Evolutionary conservation across 2,888 invertebrate species (phyloP), one percentile per base, ranked within the genome.

Genomic region (Leucoma salicis): DNA sequence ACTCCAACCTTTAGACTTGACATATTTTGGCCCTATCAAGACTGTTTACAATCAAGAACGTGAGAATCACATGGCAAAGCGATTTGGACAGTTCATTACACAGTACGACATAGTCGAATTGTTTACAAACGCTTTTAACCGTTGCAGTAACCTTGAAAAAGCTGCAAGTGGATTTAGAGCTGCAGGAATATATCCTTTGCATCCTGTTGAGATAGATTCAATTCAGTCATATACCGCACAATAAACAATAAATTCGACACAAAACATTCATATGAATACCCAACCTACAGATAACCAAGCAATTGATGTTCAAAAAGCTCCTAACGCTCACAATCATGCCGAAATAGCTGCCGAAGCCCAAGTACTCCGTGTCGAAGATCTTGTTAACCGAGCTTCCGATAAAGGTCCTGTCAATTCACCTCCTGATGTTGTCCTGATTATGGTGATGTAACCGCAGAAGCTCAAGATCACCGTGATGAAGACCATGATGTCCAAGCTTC

Each of bases 111-210:
- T 54, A 27, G 49, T 40, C 14, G 42, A 31, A 6, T 32, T 56
- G 21, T 53, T 35, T 13, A 49, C 49, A 14, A 51, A 46, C 10
- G 51, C 52, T 32, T 56, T 44, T 15, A 50, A 55, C 34, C 11
- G 43, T 13, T 39, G n/a, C 12, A 36, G 32, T 21, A 46, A 21
- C 32, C 46, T 39, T 33, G 39, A 42, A 3, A 54, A 56, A 33
- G 49, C 46, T 8, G 8, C 8, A 21, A 21, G 8, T 21, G 21
- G 21, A 6, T 21, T 21, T 8, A 21, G 21, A 21, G 14, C 39
- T 21, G 46, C 56, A 31, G 53, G 50, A 21, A 53, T 53, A 36
- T 56, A 14, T 25, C 49, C 47, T 31, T 4, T 46, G 15, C 21
- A 21, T 8, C 21, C 8, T 21, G 21, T 8, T 21, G 21, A 6